phyloP scores from a whole-genome alignment of 2,797 vertebrate species.

The Hippopotamyrus pictus region DNA sequence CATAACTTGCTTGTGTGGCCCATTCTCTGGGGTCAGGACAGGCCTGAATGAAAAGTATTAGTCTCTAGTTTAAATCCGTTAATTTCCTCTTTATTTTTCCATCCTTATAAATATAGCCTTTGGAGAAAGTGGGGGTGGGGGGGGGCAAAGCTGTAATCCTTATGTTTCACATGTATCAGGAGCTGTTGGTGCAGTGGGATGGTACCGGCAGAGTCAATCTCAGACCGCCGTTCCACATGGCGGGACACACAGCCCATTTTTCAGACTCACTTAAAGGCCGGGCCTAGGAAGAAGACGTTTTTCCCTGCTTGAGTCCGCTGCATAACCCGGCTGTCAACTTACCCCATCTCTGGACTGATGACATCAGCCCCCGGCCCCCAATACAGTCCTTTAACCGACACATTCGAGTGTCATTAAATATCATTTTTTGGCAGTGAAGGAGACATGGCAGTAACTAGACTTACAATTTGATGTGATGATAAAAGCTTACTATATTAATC shows the following conservation, averaged over 20 bases:
- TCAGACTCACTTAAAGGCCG: not conserved
- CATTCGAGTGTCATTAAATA: conserved; percentile 21
- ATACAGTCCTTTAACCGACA: conserved; percentile 21
- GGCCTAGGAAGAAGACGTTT: not conserved
- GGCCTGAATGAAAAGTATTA: not conserved
- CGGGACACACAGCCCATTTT: not conserved
- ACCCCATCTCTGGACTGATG: not conserved
- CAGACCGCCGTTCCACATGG: conserved; percentile 13
- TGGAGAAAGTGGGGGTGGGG: not conserved
- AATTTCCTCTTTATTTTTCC: not conserved
- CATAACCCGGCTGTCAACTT: conserved; percentile 9
- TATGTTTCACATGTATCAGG: not conserved
- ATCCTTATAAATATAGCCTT: not conserved
- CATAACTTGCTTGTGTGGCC: not conserved
- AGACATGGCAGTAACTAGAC: conserved; percentile 17
- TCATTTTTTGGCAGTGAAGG: conserved; percentile 17
- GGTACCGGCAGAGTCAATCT: not conserved
- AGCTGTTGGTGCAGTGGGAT: not conserved
- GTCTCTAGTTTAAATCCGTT: not conserved
- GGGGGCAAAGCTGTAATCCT: not conserved
- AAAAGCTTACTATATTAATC: conserved; percentile 19
- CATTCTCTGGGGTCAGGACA: not conserved
- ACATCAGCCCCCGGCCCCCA: conserved; percentile 4
- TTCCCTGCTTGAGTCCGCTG: not conserved
- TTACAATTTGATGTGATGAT: conserved; percentile 15